These are phyloP conservation scores for Andrena camellia DNA, from an alignment of 2,888 invertebrate species.

Conservation along the genomic window DNA sequence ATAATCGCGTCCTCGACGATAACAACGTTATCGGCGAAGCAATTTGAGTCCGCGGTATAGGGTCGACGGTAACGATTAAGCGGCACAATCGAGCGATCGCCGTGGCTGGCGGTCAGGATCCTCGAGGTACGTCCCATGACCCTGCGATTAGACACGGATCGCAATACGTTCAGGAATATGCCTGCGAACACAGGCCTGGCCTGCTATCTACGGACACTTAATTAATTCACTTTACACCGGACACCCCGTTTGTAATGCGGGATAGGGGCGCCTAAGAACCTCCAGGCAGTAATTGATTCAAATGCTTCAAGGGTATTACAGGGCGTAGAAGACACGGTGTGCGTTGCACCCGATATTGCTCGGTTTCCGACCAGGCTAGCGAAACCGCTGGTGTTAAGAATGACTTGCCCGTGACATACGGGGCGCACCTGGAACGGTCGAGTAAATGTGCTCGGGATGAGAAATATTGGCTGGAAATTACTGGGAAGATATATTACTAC, in stretches of 20 bases:
- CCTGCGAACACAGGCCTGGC: conserved; percentile 35
- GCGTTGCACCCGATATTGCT: conserved; percentile 33
- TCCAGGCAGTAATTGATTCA: conserved; percentile 80
- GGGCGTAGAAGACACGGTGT: conserved; percentile 26
- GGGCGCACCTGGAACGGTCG: not conserved
- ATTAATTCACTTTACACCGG: conserved; percentile 81
- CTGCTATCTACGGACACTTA: conserved; percentile 73
- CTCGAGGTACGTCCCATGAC: conserved; percentile 4
- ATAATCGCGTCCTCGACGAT: conserved; percentile 67
- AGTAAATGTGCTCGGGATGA: not conserved
- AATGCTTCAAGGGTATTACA: conserved; percentile 78
- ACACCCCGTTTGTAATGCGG: conserved; percentile 76
- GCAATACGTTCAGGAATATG: conserved; percentile 51
- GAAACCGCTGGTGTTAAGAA: conserved; percentile 26
- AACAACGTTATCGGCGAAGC: conserved; percentile 72
- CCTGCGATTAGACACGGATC: conserved; percentile 44
- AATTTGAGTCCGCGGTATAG: conserved; percentile 63
- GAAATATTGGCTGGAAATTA: too few relatives aligned
- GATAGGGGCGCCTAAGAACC: conserved; percentile 75
- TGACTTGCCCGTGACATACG: not conserved
- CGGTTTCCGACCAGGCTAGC: conserved; percentile 22
- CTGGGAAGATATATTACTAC: too few relatives aligned
- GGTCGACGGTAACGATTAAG: conserved; percentile 68
- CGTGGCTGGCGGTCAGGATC: conserved; percentile 33
- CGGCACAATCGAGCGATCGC: conserved; percentile 62